Base-by-base conservation (phyloP, 2,797 vertebrate genomes). In the Dendrocincla tyrannina region DNA sequence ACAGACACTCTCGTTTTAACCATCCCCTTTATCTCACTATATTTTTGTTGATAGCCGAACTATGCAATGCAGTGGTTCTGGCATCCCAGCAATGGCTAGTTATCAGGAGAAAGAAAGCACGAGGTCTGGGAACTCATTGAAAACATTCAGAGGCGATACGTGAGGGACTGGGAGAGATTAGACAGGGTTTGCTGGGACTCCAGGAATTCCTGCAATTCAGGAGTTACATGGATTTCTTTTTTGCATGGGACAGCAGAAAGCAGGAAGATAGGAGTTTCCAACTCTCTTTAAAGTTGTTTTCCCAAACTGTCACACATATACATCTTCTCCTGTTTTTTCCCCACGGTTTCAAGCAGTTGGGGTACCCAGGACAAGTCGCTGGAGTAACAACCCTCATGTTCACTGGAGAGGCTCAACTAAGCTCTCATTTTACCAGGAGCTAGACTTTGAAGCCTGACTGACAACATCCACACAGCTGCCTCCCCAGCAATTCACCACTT, bases 1-100 rank as follows among this genome's bases (percentile, higher is more conserved):
- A 70, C 70, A 90, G 92, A 93, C 91, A 83, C 66, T 64, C 77
- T 39, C 41, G 35, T 89, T 91, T 76, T 59, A 94, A 88, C 91
- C 73, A 67, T 47, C 73, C 89, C 60, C 92, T 94, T 97, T 98
- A 97, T 98, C 97, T 93, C 89, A 73, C 79, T 92, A 9, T 96
- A 87, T 96, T 95, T 96, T 86, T 89, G 95, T 93, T 96, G 97
- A 98, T 98, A 97, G 94, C 95, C 94, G 55, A 97, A 92, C 95
- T 96, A 97, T 97, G 97, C 94, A 91, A 56, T 88, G 86, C 96
- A 96, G 96, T 60, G 89, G 59, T 92, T 93, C 96, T 95, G 96
- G 97, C 96, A 98, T 98, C 87, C 88, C 92, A 97, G 96, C 94
- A 96, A 97, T 95, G 95, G 94, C 64, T 60, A 73, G 67, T 97